Conservation (phyloP, 2,888 invertebrate species). For the Parnassius apollo region DNA sequence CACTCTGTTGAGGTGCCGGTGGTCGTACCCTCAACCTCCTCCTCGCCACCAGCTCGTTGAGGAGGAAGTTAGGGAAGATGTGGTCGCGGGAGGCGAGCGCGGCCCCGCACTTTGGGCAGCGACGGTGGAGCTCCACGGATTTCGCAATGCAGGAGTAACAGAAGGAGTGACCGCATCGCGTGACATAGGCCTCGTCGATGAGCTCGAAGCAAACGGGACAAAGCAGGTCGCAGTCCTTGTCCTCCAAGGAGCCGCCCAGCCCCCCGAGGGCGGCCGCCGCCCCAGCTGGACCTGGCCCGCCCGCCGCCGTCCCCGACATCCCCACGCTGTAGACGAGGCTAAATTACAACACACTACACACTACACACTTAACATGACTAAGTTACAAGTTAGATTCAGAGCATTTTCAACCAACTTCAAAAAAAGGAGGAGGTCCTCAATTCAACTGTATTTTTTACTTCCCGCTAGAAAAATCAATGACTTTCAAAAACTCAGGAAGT, state of each 20-base stretch:
- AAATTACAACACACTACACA: no score
- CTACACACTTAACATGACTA: no score
- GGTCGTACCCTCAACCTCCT: constrained; percentile 75
- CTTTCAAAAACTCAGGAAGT: no score
- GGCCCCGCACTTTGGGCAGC: constrained; percentile 92
- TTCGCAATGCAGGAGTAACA: constrained; percentile 94
- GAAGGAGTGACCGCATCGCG: constrained; percentile 95
- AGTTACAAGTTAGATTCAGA: no score
- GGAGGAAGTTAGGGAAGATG: constrained; percentile 92
- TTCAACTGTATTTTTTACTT: no score
- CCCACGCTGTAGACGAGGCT: constrained; percentile 35
- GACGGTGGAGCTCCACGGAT: constrained; percentile 89
- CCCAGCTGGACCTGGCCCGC: constrained; percentile 52
- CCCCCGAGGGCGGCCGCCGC: constrained; percentile 77
- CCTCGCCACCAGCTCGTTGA: constrained; percentile 90
- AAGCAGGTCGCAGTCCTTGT: constrained; percentile 75
- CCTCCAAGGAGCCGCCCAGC: constrained; percentile 84
- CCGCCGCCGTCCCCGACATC: constrained; percentile 52
- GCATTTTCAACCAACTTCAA: no score
- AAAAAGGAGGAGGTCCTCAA: no score
- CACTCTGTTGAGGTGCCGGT: constrained; percentile 22
- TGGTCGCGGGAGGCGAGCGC: constrained; percentile 85
- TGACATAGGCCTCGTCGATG: constrained; percentile 94
- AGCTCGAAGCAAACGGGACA: constrained; percentile 95
- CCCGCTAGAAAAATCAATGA: no score